Evolutionary conservation across 1,140 invertebrate species (phyloP), one percentile per base, ranked within the genome.

Genomic region (Zophobas morio): DNA sequence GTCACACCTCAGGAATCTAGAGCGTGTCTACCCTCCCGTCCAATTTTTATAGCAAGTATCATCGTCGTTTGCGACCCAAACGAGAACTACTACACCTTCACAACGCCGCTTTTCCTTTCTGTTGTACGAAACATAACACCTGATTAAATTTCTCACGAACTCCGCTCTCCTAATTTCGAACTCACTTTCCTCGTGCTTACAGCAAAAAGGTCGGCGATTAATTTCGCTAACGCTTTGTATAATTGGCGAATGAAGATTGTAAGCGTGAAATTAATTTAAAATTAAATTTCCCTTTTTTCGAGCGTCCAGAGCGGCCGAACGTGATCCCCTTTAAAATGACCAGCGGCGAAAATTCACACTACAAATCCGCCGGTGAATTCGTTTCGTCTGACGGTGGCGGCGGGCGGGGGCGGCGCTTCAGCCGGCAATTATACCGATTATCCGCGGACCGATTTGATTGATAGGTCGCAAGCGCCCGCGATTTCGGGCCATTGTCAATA

Each of bases 231-330:
- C 36, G 56, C 56, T 36, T 60, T 60, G 56, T 60, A 60, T 60
- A 60, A 60, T 60, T 60, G 56, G 56, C 56, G 53, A 54, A 54
- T 54, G 53, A 54, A 60, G 56, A 60, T 39, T 60, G 56, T 54
- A 54, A 54, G 53, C 60, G 60, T 42, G 39, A 66, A 39, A 66
- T 66, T 66, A 66, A 66, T 66, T 66, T 3, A 66, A 66, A 66
- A 66, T 66, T 66, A 66, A 66, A 66, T 66, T 66, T 66, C 42
- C 33, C 5, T 66, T 42, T 66, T 66, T 66, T 32, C 4, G 4
- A 46, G 3, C 42, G 42, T 32, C 4, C 35, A 46, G 3, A 3
- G 42, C 35, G 34, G 8, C 0, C 35, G 56, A 35, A 39, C 60
- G 37, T 66, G 60, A 66, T 66, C 60, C 60, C 39, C 33, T 66